phyloP scores from a whole-genome alignment of 2,797 vertebrate genomes.

The Rousettus madagascariensis region DNA sequence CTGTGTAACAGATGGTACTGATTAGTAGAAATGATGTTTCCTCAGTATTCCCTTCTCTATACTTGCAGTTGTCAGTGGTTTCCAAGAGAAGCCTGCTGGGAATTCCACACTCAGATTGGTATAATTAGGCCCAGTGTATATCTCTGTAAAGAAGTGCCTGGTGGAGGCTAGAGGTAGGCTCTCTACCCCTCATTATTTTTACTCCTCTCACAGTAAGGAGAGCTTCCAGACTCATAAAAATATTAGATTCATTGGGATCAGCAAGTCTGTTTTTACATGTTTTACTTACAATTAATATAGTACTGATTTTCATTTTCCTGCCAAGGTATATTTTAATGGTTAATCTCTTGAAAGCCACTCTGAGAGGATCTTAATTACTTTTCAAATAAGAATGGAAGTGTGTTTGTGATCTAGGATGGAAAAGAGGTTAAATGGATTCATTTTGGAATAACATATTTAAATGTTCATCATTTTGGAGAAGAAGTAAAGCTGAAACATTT shows the following conservation, averaged over 20 bases:
- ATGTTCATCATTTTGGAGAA: background rate
- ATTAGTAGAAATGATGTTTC: background rate
- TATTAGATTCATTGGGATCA: background rate
- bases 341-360: slow-evolving; percentile 19
- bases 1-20: background rate
- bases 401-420: background rate
- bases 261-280: background rate
- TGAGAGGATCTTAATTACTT: slow-evolving; percentile 9
- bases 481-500: background rate
- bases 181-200: background rate
- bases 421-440: background rate
- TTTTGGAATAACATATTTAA: background rate
- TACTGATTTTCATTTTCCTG: slow-evolving; percentile 32
- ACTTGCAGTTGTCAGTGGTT: background rate
- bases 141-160: background rate
- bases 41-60: background rate
- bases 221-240: background rate
- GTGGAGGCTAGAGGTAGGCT: background rate
- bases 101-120: background rate
- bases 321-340: background rate
- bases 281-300: background rate
- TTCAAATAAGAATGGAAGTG: background rate
- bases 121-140: slow-evolving; percentile 47
- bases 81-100: slow-evolving; percentile 44
- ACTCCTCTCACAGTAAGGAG: background rate